Base-by-base conservation (phyloP, 2,113 vertebrate genomes). In the Peromyscus californicus region DNA sequence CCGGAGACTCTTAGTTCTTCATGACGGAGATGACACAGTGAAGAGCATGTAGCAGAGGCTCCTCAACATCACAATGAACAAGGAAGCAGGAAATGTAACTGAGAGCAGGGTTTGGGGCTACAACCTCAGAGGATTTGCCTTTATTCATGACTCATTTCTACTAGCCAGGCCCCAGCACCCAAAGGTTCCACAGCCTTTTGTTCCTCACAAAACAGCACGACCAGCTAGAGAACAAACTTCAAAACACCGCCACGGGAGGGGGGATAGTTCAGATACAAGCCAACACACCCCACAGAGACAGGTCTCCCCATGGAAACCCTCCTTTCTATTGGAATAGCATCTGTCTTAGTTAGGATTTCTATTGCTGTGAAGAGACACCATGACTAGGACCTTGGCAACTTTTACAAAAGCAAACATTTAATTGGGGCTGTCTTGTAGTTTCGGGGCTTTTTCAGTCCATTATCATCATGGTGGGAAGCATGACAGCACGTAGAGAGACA, bases 251-350 rank as follows among this genome's bases (percentile, higher is more conserved):
- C 31, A 36, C 36, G 6, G 54, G 54, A 15, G 65, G 45, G 31
- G 5, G 45, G 3, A 48, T 4, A 36, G 19, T 70, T 70, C 21
- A n/a, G 33, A 70, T 26, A n/a, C 45, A 88, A 70, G 33, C 82
- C 59, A 42, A 45, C 29, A 67, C 17, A 86, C 45, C 65, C 29
- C 33, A 54, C 13, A 21, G 15, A 45, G 39, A 67, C 61, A 39
- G 3, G 19, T 83, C 42, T 22, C 39, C 31, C 36, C 51, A 22
- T 0, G 17, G 7, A 9, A 22, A 48, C 0, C 19, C 11, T 39
- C 7, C 0, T 15, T 1, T 3, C 8, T 24, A 42, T 1, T 1
- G 4, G 12, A 31, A 54, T 7, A 4, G 0, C 26, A 4, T 72
- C 70, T 39, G 70, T 19, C 36, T 72, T n/a, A 72, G 69, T 72